phyloP scores from a whole-genome alignment of 1,140 invertebrate genomes.

The Megalonaias nervosa region DNA sequence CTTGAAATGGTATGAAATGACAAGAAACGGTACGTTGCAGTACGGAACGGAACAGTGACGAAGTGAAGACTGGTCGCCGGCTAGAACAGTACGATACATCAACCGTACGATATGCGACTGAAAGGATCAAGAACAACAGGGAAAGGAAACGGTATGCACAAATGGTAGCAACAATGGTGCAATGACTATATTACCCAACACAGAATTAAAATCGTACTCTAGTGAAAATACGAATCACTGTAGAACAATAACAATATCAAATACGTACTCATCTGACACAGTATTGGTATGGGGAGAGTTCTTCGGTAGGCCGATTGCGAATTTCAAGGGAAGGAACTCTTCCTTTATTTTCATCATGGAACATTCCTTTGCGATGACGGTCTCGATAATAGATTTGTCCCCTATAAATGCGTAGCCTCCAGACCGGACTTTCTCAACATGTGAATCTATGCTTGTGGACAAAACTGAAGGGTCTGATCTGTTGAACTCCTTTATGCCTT shows the following conservation, averaged over 20 bases:
- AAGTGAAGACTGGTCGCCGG: no score
- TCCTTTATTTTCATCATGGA: slow-evolving; percentile 46
- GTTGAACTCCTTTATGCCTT: slow-evolving; percentile 18
- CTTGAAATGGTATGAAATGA: no score
- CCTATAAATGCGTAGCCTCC: slow-evolving; percentile 25
- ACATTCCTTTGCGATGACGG: slow-evolving; percentile 36
- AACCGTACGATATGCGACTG: no score
- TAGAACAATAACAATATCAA: neutral
- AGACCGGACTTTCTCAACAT: slow-evolving; percentile 16
- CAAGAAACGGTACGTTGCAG: no score
- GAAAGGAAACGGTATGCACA: no score
- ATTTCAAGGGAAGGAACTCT: slow-evolving; percentile 52
- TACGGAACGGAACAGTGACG: no score
- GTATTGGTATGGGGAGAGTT: slow-evolving; percentile 48
- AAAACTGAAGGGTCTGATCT: slow-evolving; percentile 15
- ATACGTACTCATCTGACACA: slow-evolving; percentile 51
- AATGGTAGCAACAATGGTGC: no score
- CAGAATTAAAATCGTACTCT: no score
- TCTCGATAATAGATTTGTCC: slow-evolving; percentile 34
- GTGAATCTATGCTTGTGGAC: slow-evolving; percentile 3
- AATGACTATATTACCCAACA: no score
- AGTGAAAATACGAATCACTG: no score
- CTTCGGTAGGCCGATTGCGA: slow-evolving; percentile 49
- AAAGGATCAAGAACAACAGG: no score
- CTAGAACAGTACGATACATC: no score